phyloP scores from a whole-genome alignment of 2,797 vertebrate species.

The Huso huso region DNA sequence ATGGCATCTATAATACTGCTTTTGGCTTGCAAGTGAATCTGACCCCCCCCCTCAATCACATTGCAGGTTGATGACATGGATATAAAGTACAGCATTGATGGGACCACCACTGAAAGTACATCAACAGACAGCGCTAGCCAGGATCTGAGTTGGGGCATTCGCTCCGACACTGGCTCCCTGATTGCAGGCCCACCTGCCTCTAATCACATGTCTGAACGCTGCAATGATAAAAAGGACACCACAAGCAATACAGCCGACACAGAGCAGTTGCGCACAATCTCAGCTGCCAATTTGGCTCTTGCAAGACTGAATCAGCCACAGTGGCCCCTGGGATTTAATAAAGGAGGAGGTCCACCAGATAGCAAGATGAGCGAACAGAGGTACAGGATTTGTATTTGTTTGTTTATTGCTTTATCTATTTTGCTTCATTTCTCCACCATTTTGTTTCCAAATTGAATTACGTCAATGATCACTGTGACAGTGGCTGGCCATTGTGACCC shows the following conservation, averaged over 20 bases:
- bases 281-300: slow-evolving; percentile 36
- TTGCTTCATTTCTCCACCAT: no score
- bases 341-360: slow-evolving; percentile 41
- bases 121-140: slow-evolving; percentile 39
- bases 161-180: no score
- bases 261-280: slow-evolving; percentile 26
- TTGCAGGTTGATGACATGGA: slow-evolving; percentile 52
- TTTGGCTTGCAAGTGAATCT: no score
- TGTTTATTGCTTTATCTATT: no score
- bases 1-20: no score
- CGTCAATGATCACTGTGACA: no score
- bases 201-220: slow-evolving; percentile 17
- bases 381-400: slow-evolving; percentile 43
- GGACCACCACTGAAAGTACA: slow-evolving; percentile 43
- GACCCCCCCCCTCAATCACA: slow-evolving; percentile 17
- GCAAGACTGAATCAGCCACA: slow-evolving; percentile 42
- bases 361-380: slow-evolving; percentile 71
- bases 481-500: no score
- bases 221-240: slow-evolving; percentile 25
- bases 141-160: slow-evolving; percentile 22
- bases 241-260: slow-evolving; percentile 3
- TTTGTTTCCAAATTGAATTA: no score
- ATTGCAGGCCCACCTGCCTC: slow-evolving; percentile 7
- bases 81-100: slow-evolving; percentile 37
- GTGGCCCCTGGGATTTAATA: slow-evolving; percentile 38